Percentiles rank a stretch among this genome's conserved stretches.
Evolutionary conservation across 92 coral and sea anemone species (phyloP).

Genomic region (Porites divaricata): DNA sequence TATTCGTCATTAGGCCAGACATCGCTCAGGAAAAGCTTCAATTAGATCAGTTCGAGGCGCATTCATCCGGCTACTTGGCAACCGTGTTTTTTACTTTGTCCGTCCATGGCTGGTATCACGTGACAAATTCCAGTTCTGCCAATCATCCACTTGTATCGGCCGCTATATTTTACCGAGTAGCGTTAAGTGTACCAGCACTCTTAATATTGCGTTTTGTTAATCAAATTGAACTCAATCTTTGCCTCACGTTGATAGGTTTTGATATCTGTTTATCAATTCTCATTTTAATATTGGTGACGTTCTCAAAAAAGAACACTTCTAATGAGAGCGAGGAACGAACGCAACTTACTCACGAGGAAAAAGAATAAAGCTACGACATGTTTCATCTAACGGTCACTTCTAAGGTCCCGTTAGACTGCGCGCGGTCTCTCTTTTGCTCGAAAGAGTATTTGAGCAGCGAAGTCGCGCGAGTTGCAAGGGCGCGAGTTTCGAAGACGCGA

Average conservation of each 20-base stretch:
- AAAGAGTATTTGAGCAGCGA: too few relatives aligned
- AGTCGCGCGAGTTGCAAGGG: too few relatives aligned
- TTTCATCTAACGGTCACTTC: not conserved
- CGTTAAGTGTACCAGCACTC: conserved; percentile 38
- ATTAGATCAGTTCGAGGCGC: conserved; percentile 32
- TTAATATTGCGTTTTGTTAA: conserved; percentile 33
- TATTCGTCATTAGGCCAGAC: conserved; percentile 41
- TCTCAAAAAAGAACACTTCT: not conserved
- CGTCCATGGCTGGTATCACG: conserved; percentile 52
- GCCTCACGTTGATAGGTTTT: conserved; percentile 4
- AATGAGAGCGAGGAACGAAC: conserved; percentile 10
- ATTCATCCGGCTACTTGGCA: conserved; percentile 47
- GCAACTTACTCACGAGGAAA: not conserved
- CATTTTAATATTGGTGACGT: not conserved
- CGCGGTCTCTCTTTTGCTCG: too few relatives aligned
- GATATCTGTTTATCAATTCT: conserved; percentile 8
- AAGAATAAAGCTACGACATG: not conserved
- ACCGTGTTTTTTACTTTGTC: conserved; percentile 42
- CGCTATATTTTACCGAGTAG: conserved; percentile 56
- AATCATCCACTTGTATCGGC: conserved; percentile 40
- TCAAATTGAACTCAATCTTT: conserved; percentile 51
- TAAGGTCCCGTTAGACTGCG: too few relatives aligned
- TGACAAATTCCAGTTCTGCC: conserved; percentile 42
- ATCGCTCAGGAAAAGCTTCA: conserved; percentile 26
- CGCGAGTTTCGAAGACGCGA: too few relatives aligned